Evolutionary conservation across 2,797 vertebrate species (phyloP).

Genomic region (Scolopax bukidnonensis): DNA sequence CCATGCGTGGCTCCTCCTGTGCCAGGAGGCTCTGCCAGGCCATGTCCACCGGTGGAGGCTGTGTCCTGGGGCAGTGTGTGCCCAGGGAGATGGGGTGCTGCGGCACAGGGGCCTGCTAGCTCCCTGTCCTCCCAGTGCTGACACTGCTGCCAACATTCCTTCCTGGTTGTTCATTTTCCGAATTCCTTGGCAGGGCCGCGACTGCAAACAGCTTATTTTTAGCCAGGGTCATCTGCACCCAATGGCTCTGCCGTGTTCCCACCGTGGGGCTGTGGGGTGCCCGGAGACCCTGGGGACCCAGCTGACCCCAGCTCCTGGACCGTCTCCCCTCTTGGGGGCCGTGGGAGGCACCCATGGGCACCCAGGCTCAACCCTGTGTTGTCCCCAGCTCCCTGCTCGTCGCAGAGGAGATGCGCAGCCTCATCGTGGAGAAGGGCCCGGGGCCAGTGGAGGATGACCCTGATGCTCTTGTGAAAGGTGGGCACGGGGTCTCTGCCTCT

Average conservation of each 20-base stretch:
- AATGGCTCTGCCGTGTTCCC: constrained; percentile 81
- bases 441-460: constrained; percentile 84
- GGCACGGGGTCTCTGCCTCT: background rate
- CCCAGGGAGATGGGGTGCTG: background rate
- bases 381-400: constrained; percentile 79
- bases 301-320: fast-evolving
- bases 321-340: fast-evolving
- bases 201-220: constrained; percentile 91
- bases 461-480: constrained; percentile 91
- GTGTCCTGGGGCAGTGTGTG: background rate
- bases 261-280: constrained; percentile 19
- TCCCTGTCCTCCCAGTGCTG: constrained; percentile 72
- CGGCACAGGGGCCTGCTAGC: constrained; percentile 50
- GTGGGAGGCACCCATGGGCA: fast-evolving
- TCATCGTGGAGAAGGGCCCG: constrained; percentile 88
- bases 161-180: constrained; percentile 81
- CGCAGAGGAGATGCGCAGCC: constrained; percentile 90
- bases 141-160: constrained; percentile 68
- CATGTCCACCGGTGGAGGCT: background rate
- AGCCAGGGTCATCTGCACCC: constrained; percentile 87
- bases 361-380: background rate
- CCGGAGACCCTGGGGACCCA: background rate
- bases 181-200: constrained; percentile 86
- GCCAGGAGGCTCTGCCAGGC: background rate
- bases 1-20: background rate